Evolutionary conservation across 2,113 vertebrate genomes (phyloP).

Genomic region (Australoheros scitulus): DNA sequence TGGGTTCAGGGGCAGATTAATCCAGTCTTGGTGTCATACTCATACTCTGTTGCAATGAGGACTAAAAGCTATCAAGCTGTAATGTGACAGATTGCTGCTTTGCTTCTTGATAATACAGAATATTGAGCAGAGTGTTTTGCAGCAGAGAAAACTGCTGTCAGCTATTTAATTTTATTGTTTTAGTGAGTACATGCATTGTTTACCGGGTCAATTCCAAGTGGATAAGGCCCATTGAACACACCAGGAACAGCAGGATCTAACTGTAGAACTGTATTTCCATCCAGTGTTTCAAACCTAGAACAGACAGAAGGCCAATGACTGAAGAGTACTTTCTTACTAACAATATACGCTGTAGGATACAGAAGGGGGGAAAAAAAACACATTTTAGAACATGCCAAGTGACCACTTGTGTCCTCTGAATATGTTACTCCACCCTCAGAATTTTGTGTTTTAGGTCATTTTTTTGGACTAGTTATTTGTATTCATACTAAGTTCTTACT

Average conservation of each 20-base stretch:
- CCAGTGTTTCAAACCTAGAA: constrained; percentile 82
- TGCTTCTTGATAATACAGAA: background rate
- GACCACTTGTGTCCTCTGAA: too few species aligned
- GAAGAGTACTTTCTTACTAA: background rate
- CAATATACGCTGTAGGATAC: background rate
- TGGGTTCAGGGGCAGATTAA: background rate
- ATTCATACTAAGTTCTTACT: too few species aligned
- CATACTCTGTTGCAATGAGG: background rate
- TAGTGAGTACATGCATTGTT: constrained; percentile 26
- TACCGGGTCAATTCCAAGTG: constrained; percentile 97
- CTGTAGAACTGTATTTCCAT: constrained; percentile 85
- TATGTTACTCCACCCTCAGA: too few species aligned
- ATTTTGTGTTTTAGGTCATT: too few species aligned
- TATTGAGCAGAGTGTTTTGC: background rate
- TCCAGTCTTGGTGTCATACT: background rate
- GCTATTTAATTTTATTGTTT: background rate
- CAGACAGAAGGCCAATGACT: background rate
- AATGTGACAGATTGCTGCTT: background rate
- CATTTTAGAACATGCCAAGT: background rate
- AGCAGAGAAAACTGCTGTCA: background rate
- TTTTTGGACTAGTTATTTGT: too few species aligned
- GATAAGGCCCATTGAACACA: constrained; percentile 93
- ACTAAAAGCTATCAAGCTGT: background rate
- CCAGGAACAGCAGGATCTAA: constrained; percentile 88
- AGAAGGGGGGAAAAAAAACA: background rate